Conservation (phyloP, 2,797 vertebrate genomes). For the Labroides dimidiatus region DNA sequence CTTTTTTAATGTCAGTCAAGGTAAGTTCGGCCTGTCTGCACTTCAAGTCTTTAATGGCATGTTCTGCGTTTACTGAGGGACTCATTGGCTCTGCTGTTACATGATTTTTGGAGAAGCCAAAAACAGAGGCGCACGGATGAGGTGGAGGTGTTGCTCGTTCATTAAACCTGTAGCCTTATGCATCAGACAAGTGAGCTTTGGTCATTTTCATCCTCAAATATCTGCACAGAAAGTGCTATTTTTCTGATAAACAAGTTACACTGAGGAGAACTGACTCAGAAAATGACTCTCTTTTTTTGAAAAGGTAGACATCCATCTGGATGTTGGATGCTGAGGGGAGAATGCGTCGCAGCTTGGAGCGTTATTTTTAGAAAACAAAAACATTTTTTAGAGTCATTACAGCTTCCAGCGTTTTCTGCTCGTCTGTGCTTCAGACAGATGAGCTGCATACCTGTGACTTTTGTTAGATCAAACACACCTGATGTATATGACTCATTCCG, state of each 20-base stretch:
- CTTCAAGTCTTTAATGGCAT: constrained; percentile 5
- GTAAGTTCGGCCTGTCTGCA: constrained; percentile 77
- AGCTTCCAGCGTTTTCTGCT: not conserved
- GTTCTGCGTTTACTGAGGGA: not conserved
- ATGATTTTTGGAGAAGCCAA: not conserved
- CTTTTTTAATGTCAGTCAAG: constrained; percentile 85
- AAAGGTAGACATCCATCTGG: not conserved
- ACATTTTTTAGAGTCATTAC: not conserved
- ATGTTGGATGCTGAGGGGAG: not conserved
- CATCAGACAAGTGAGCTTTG: constrained; percentile 27
- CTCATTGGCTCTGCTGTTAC: not conserved
- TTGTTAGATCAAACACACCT: not conserved
- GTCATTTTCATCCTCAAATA: not conserved
- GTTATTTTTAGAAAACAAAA: constrained; percentile 3
- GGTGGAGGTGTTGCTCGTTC: constrained; percentile 28
- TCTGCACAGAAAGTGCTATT: not conserved
- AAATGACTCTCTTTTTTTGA: too few species aligned
- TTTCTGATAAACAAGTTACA: not conserved
- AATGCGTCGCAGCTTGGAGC: not conserved
- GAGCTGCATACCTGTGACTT: not conserved
- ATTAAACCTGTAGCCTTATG: constrained; percentile 45
- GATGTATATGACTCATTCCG: not conserved
- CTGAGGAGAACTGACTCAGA: not conserved
- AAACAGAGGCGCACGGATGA: constrained; percentile 14
- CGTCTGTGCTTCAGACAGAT: not conserved